Evolutionary conservation across 2,113 vertebrate genomes (phyloP).

Genomic region (Atractosteus spatula): DNA sequence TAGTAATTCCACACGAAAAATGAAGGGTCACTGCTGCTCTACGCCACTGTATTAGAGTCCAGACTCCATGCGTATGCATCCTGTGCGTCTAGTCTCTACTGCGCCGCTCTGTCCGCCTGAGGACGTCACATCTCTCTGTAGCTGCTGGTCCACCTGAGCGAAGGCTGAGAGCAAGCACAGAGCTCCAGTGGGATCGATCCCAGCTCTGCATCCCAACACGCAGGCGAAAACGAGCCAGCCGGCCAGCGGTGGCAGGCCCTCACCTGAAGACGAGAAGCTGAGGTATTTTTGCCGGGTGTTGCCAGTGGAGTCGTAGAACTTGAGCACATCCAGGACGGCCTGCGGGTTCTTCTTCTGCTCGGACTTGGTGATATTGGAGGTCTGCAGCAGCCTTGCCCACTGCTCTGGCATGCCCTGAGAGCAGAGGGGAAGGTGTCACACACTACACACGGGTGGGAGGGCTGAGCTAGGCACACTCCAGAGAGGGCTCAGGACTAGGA

Average conservation of each 20-base stretch:
- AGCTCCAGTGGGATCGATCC: too few relatives aligned
- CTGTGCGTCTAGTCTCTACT: too few relatives aligned
- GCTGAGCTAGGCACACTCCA: not conserved
- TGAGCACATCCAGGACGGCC: conserved; percentile 92
- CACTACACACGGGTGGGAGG: not conserved
- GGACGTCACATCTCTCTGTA: too few relatives aligned
- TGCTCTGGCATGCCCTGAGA: conserved; percentile 95
- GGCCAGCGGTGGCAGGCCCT: conserved; percentile 27
- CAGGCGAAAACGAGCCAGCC: too few relatives aligned
- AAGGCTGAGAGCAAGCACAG: too few relatives aligned
- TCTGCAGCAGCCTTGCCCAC: conserved; percentile 93
- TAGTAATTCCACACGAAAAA: too few relatives aligned
- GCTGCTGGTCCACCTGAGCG: too few relatives aligned
- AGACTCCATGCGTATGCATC: too few relatives aligned
- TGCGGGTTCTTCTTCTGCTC: conserved; percentile 99
- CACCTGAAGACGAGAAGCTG: conserved; percentile 90
- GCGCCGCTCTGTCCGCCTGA: too few relatives aligned
- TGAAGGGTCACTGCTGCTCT: too few relatives aligned
- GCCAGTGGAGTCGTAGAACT: conserved; percentile 95
- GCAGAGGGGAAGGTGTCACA: not conserved
- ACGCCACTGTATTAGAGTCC: too few relatives aligned
- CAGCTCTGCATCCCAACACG: conserved; percentile 26
- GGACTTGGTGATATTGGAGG: conserved; percentile 95
- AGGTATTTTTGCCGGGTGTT: conserved; percentile 95
- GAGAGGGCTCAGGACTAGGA: not conserved